These are phyloP conservation scores for Megatriorchis doriae DNA, from an alignment of 2,113 vertebrate genomes.

Conservation along the genomic window DNA sequence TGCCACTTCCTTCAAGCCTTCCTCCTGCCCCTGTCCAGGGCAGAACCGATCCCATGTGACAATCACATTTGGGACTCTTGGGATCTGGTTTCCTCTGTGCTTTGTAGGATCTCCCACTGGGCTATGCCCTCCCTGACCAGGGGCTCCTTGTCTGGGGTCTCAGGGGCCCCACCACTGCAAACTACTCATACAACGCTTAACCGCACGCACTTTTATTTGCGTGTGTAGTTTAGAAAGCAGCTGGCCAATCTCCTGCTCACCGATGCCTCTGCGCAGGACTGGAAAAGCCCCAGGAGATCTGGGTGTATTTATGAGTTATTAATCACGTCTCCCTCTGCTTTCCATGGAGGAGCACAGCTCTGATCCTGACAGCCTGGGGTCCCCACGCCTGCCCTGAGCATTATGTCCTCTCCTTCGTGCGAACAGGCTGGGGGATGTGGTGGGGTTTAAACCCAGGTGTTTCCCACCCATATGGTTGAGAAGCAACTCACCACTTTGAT, in stretches of 20 bases:
- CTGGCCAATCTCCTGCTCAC: not conserved
- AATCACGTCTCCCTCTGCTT: not conserved
- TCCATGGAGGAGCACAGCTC: not conserved
- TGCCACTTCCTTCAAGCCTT: not conserved
- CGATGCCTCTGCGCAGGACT: not conserved
- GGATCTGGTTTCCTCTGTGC: not conserved
- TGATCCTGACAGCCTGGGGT: not conserved
- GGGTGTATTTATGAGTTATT: not conserved
- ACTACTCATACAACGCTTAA: not conserved
- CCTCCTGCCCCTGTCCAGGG: not conserved
- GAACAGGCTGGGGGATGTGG: rapidly evolving
- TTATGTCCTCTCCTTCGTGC: not conserved
- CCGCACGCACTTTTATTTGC: not conserved
- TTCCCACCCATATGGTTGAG: not conserved
- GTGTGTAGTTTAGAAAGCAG: not conserved
- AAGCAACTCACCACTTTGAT: constrained; percentile 83
- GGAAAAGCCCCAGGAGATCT: not conserved
- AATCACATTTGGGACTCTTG: rapidly evolving
- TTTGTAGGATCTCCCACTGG: not conserved
- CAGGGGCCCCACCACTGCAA: not conserved
- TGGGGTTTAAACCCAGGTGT: not conserved
- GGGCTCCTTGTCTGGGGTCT: not conserved
- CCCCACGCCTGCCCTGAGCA: not conserved
- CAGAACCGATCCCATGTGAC: not conserved
- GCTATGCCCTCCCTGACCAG: not conserved